These are phyloP conservation scores for Cephalopachus bancanus DNA, from an alignment of 2,797 vertebrate species.

Conservation along the genomic window DNA sequence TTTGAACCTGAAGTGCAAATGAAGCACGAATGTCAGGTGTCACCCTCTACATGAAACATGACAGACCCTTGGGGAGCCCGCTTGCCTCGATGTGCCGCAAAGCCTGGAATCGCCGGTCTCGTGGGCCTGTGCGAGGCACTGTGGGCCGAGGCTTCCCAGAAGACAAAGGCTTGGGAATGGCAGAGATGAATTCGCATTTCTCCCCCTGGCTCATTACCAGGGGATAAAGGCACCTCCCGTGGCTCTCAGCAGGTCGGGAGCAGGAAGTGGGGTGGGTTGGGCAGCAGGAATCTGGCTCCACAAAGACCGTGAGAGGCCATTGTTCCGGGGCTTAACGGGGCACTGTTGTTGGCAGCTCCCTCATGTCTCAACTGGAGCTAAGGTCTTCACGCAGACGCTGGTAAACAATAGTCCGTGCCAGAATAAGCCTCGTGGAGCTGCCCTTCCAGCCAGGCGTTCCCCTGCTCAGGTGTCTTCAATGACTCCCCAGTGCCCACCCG, in stretches of 20 bases:
- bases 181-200: slow-evolving; percentile 49
- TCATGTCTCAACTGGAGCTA: slow-evolving; percentile 55
- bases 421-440: neutral
- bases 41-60: neutral
- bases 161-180: neutral
- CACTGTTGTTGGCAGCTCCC: slow-evolving; percentile 66
- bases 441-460: neutral
- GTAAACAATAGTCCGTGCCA: slow-evolving; percentile 67
- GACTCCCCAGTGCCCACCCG: neutral
- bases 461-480: neutral
- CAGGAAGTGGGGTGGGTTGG: slow-evolving; percentile 82
- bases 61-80: neutral
- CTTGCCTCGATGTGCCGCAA: neutral
- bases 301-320: slow-evolving; percentile 66
- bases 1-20: neutral
- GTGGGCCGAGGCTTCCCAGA: slow-evolving; percentile 1
- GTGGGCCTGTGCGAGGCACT: neutral
- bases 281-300: slow-evolving; percentile 78
- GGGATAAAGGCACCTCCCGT: slow-evolving; percentile 67
- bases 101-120: neutral
- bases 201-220: slow-evolving; percentile 44
- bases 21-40: neutral
- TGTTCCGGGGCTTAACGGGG: slow-evolving; percentile 74
- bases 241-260: slow-evolving; percentile 76
- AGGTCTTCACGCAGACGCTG: slow-evolving; percentile 70